Percentiles rank a stretch among this genome's conserved stretches.
Evolutionary conservation across 1,140 invertebrate species (phyloP).

Genomic region (Ceratina australensis): DNA sequence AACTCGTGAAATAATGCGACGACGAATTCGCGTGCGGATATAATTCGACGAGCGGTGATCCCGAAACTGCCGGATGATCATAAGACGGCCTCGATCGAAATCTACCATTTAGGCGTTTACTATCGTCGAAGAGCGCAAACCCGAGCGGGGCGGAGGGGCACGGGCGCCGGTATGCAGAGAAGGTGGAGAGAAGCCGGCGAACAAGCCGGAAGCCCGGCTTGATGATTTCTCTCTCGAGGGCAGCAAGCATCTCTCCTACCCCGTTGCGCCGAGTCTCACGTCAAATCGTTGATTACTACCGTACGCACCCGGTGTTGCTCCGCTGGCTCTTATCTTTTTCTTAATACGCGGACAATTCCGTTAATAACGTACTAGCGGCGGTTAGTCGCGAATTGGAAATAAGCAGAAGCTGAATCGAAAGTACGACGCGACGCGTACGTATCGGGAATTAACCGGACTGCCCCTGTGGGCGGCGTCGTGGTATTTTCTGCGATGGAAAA

Average conservation of each 20-base stretch:
- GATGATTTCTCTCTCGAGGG: slow-evolving; percentile 55
- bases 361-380: slow-evolving; percentile 44
- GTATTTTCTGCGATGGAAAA: not conserved
- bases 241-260: slow-evolving; percentile 32
- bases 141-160: slow-evolving; percentile 34
- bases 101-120: slow-evolving; percentile 60
- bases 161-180: not conserved
- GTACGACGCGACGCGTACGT: not conserved
- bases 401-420: not conserved
- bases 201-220: slow-evolving; percentile 54
- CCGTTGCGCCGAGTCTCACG: slow-evolving; percentile 38
- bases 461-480: no score
- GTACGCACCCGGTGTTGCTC: no score
- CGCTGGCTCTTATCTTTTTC: slow-evolving; percentile 33
- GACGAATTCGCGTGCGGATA: slow-evolving; percentile 62
- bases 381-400: slow-evolving; percentile 34
- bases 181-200: slow-evolving; percentile 8
- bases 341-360: slow-evolving; percentile 49
- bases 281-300: slow-evolving; percentile 57
- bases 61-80: slow-evolving; percentile 74
- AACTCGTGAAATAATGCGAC: slow-evolving; percentile 74
- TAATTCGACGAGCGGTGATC: slow-evolving; percentile 69
- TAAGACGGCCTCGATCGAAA: slow-evolving; percentile 69
- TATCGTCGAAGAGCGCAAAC: slow-evolving; percentile 56
- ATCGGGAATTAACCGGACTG: slow-evolving; percentile 7